Base-by-base conservation (phyloP, 2,113 vertebrate species). In the Hippocampus barbouri region DNA sequence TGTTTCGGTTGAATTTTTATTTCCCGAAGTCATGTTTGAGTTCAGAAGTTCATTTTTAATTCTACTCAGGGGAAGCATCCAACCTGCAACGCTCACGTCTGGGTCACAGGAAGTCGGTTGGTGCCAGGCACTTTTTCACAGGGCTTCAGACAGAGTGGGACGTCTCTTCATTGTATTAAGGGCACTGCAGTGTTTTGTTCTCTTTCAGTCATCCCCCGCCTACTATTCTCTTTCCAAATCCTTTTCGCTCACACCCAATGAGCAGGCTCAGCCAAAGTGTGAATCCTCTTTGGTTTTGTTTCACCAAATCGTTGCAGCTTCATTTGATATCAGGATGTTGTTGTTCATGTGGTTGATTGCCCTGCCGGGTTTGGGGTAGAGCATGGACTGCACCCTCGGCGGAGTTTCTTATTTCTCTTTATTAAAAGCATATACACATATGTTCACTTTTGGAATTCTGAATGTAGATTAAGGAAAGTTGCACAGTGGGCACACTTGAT, bases 321-420 rank as follows among this genome's bases (percentile, higher is more conserved):
- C 51, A 78, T 78, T 82, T 69, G 82, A 40, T 38, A 70, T 63
- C 68, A 75, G 77, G 60, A 82, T 38, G 34, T 38, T 80, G 76
- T 71, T 72, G 71, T 78, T 60, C 27, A 71, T 71, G 78, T 66
- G 69, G 41, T 53, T 76, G 47, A 70, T 45, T 78, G 57, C 63
- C 34, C 53, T 49, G 60, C 51, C 5, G 14, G 62, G 62, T 62
- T 73, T 3, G 21, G 43, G 8, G 43, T 8, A 14, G n/a, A 73
- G 63, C 47, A 68, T 27, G 23, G 25, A 59, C 56, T 27, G 1
- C 11, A 25, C n/a, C n/a, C 56, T 59, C 56, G n/a, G 23, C 12
- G 5, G n/a, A 25, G 2, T 12, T 59, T 59, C 23, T 59, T 23
- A 11, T 23, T 56, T 56, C 21, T 3, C 53, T 23, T 23, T 10